Conservation (phyloP, 2,888 invertebrate species). For the Ptychoptera contaminata region DNA sequence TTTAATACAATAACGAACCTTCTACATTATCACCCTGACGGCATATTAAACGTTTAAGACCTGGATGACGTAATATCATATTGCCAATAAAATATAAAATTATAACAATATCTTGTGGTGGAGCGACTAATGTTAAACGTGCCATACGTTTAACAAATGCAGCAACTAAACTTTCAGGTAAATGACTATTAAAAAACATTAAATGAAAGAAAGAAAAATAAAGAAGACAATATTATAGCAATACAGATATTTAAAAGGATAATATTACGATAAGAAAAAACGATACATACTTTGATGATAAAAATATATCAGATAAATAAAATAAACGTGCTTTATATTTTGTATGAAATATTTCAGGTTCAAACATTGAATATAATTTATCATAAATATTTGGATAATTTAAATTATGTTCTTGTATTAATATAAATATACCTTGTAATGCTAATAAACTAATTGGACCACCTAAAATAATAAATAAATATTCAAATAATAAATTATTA, state of each 20-base stretch:
- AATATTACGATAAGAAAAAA: conserved; percentile 38
- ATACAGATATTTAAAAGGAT: not conserved
- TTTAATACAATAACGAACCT: conserved; percentile 9
- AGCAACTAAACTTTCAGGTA: conserved; percentile 80
- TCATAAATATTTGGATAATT: conserved; percentile 91
- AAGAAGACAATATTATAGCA: no score
- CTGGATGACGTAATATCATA: conserved; percentile 70
- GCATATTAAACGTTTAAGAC: conserved; percentile 50
- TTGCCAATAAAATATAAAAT: conserved; percentile 74
- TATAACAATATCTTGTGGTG: conserved; percentile 59
- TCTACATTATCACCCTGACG: conserved; percentile 32
- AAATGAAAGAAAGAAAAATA: conserved; percentile 30
- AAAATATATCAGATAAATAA: conserved; percentile 75
- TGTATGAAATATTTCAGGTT: conserved; percentile 79
- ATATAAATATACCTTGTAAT: conserved; percentile 76
- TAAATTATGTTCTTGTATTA: conserved; percentile 83
- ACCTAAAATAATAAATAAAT: conserved; percentile 34
- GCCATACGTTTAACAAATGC: conserved; percentile 84
- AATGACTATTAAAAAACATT: conserved; percentile 35
- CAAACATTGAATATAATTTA: conserved; percentile 88
- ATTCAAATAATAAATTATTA: not conserved
- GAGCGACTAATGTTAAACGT: conserved; percentile 67
- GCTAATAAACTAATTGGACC: conserved; percentile 81
- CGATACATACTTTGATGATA: conserved; percentile 55
- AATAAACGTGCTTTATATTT: conserved; percentile 80